phyloP scores from a whole-genome alignment of 2,888 invertebrate species.

The Nebria brevicollis region DNA sequence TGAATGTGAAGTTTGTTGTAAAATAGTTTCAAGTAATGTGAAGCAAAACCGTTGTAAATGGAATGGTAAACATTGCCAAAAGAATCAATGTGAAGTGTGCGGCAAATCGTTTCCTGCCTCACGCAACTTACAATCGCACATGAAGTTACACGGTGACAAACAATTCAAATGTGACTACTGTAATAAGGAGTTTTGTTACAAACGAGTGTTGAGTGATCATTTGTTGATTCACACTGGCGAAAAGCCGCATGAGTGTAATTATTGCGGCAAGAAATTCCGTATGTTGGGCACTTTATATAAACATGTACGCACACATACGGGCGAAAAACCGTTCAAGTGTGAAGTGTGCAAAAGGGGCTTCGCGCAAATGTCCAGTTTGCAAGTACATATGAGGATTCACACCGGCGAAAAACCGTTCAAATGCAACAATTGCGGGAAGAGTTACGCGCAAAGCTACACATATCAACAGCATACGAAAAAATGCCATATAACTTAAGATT shows the following conservation, averaged over 20 bases:
- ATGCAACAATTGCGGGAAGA: background rate
- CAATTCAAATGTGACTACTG: background rate
- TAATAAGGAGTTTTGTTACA: background rate
- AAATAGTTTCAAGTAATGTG: background rate
- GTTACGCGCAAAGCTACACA: background rate
- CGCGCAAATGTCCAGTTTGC: background rate
- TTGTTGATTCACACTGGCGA: background rate
- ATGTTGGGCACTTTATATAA: background rate
- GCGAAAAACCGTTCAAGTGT: conserved; percentile 9
- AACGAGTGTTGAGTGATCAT: background rate
- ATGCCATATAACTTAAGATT: background rate
- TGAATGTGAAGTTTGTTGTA: background rate
- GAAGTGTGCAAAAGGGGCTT: background rate
- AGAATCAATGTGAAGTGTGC: background rate
- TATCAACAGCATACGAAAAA: background rate
- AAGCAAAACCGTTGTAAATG: background rate
- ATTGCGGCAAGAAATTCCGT: background rate
- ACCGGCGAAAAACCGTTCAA: background rate
- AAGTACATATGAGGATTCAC: background rate
- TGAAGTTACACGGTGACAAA: conserved; percentile 2
- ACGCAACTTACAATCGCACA: background rate
- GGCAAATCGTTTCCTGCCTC: background rate
- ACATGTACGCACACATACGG: background rate
- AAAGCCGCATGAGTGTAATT: background rate
- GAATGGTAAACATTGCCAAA: background rate